A percentile compares a stretch with the other conserved stretches of the same genome.
Evolutionary conservation across 1,140 invertebrate genomes (phyloP).

Genomic region (Bombus picipes): DNA sequence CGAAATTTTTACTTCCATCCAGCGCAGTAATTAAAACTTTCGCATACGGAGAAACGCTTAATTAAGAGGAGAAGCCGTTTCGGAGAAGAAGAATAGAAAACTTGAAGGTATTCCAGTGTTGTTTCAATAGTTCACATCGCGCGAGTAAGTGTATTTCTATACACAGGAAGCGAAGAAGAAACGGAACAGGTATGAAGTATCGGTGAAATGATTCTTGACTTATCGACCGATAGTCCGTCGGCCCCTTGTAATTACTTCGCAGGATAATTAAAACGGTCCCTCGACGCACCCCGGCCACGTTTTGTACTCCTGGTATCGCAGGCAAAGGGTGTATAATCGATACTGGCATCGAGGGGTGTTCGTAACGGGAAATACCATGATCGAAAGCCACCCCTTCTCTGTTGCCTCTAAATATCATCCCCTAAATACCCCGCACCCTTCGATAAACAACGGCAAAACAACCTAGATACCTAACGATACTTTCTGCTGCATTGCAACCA

Average conservation of each 20-base stretch:
- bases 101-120: slow-evolving; percentile 9
- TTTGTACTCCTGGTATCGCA: slow-evolving; percentile 37
- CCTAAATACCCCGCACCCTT: slow-evolving; percentile 68
- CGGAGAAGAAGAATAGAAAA: neutral
- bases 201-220: slow-evolving; percentile 55
- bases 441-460: slow-evolving; percentile 59
- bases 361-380: slow-evolving; percentile 74
- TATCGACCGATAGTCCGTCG: slow-evolving; percentile 56
- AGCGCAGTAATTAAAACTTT: neutral
- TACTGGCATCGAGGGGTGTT: slow-evolving; percentile 76
- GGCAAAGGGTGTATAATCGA: slow-evolving; percentile 78
- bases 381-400: slow-evolving; percentile 46
- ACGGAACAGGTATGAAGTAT: neutral
- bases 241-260: slow-evolving; percentile 73
- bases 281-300: slow-evolving; percentile 65
- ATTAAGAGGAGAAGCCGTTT: neutral
- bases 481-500: neutral
- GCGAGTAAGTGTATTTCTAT: neutral
- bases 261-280: slow-evolving; percentile 76
- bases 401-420: slow-evolving; percentile 52
- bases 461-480: slow-evolving; percentile 49
- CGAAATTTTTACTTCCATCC: neutral
- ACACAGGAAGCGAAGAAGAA: neutral
- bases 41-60: neutral
- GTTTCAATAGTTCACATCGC: neutral